A percentile compares a stretch with the other conserved stretches of the same genome.
These are phyloP conservation scores for Dendrocopos noguchii DNA, from an alignment of 2,113 vertebrate genomes.

Conservation along the genomic window DNA sequence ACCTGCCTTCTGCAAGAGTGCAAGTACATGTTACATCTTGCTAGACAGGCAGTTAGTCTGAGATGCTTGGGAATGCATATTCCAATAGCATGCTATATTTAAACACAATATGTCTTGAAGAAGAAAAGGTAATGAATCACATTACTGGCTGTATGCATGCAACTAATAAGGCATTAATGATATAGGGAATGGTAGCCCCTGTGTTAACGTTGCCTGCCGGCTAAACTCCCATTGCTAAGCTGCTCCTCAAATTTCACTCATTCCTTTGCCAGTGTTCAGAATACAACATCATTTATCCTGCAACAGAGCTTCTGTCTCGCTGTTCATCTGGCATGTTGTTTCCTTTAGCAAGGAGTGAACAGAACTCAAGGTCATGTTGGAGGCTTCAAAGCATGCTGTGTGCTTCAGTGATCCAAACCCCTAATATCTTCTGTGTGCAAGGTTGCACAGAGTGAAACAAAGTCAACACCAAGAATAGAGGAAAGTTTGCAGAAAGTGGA, in stretches of 20 bases:
- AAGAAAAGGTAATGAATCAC: not conserved
- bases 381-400: not conserved
- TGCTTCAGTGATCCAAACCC: not conserved
- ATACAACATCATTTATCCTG: not conserved
- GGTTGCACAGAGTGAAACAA: constrained; percentile 67
- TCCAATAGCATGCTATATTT: not conserved
- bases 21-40: rapidly evolving
- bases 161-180: constrained; percentile 1
- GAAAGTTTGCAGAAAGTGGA: constrained; percentile 78
- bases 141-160: not conserved
- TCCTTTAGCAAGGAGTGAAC: not conserved
- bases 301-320: not conserved
- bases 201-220: not conserved
- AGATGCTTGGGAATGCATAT: not conserved
- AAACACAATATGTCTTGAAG: not conserved
- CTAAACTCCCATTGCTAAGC: not conserved
- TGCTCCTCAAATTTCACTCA: not conserved
- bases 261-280: not conserved
- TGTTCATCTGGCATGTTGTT: not conserved
- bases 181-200: not conserved
- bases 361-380: rapidly evolving
- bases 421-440: constrained; percentile 2
- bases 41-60: not conserved
- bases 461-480: constrained; percentile 64
- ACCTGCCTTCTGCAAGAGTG: not conserved